These are phyloP conservation scores for Columba janthina DNA, from an alignment of 2,113 vertebrate species.

Conservation along the genomic window DNA sequence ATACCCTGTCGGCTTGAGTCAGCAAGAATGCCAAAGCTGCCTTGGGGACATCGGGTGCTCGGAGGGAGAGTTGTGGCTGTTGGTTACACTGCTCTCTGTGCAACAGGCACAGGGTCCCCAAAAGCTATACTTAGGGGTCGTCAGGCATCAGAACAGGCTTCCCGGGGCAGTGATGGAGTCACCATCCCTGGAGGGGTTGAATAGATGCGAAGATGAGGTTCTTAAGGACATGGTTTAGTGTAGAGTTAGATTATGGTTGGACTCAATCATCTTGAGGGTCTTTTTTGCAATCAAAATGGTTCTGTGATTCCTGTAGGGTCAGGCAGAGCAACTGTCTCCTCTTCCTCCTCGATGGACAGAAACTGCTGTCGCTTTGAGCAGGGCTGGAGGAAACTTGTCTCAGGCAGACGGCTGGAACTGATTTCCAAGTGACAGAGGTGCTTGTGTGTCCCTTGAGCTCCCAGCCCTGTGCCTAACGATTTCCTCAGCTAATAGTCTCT, in stretches of 20 bases:
- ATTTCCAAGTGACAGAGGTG: conserved; percentile 23
- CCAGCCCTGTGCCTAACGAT: neutral
- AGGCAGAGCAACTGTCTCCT: neutral
- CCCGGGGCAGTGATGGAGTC: no score
- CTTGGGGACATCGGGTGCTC: neutral
- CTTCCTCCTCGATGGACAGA: neutral
- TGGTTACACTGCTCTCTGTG: neutral
- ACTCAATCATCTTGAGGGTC: no score
- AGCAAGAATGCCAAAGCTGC: conserved; percentile 3
- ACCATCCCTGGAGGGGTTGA: no score
- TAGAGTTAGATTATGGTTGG: no score
- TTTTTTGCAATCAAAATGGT: no score
- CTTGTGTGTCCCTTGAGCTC: neutral
- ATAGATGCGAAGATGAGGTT: no score
- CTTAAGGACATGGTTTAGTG: no score
- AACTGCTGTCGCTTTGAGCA: neutral
- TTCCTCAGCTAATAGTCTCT: conserved; percentile 20
- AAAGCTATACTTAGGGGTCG: neutral
- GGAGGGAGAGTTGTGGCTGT: accelerated
- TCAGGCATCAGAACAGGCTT: no score
- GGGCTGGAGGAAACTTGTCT: neutral
- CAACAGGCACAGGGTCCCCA: accelerated
- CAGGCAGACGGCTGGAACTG: neutral
- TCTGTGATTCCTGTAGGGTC: neutral
- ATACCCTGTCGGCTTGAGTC: neutral